Evolutionary conservation across 2,888 invertebrate species (phyloP).

Genomic region (Acronicta psi): DNA sequence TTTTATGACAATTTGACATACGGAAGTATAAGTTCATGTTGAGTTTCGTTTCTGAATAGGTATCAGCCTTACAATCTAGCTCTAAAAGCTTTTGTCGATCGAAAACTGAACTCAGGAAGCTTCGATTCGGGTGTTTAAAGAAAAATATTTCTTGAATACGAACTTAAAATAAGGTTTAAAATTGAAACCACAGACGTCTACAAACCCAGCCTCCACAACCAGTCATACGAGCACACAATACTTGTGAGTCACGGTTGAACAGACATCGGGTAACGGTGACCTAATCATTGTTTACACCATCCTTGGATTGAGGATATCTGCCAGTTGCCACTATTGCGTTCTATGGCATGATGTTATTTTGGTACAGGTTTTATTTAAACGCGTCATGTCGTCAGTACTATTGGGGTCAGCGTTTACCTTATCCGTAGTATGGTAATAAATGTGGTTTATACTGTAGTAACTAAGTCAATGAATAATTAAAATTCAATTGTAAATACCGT

Average conservation of each 20-base stretch:
- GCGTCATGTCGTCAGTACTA: constrained; percentile 19
- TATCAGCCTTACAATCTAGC: too few relatives aligned
- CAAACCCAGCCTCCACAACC: constrained; percentile 11
- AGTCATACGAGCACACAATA: constrained; percentile 23
- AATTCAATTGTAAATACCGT: background rate
- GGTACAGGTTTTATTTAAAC: constrained; percentile 16
- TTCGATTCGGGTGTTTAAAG: too few relatives aligned
- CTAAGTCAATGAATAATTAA: constrained; percentile 13
- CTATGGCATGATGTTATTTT: constrained; percentile 36
- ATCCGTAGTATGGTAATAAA: constrained; percentile 1
- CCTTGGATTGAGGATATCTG: constrained; percentile 51
- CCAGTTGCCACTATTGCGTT: constrained; percentile 29
- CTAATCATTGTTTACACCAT: constrained; percentile 54
- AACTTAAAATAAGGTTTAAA: background rate
- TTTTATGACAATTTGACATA: too few relatives aligned
- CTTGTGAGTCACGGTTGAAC: constrained; percentile 45
- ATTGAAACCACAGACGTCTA: background rate
- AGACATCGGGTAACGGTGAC: constrained; percentile 39
- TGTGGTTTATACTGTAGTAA: background rate
- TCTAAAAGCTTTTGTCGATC: too few relatives aligned
- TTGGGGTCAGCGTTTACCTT: constrained; percentile 45
- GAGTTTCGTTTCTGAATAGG: too few relatives aligned
- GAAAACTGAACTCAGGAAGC: too few relatives aligned
- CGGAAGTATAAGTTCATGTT: too few relatives aligned
- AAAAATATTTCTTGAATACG: too few relatives aligned